Conservation (phyloP, 2,888 invertebrate genomes). For the Allophyes oxyacanthae region DNA sequence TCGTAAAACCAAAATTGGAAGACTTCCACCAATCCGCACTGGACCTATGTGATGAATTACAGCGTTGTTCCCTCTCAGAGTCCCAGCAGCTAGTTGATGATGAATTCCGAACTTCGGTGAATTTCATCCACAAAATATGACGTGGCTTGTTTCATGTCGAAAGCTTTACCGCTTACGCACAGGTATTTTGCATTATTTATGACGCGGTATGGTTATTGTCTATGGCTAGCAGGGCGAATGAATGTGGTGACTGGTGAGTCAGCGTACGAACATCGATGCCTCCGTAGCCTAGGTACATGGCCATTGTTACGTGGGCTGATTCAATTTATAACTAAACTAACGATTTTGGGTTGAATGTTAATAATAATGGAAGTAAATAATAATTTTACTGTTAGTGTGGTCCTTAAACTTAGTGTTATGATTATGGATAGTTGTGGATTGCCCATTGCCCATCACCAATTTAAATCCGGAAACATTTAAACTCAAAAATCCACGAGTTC, state of each 20-base stretch:
- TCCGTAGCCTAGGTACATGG: slow-evolving; percentile 47
- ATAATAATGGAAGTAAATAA: no score
- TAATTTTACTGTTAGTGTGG: no score
- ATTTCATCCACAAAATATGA: slow-evolving; percentile 12
- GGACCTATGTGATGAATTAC: no score
- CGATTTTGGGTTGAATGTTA: slow-evolving; percentile 4
- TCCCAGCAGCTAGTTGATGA: no score
- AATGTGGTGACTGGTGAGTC: slow-evolving; percentile 41
- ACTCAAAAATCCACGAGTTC: no score
- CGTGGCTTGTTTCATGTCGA: slow-evolving; percentile 17
- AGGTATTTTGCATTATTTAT: slow-evolving; percentile 49
- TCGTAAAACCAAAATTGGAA: no score
- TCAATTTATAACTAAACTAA: slow-evolving; percentile 21
- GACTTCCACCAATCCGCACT: no score
- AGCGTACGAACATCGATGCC: slow-evolving; percentile 30
- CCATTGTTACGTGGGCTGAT: slow-evolving; percentile 45
- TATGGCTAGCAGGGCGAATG: slow-evolving; percentile 22
- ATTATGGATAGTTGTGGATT: no score
- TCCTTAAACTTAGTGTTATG: no score
- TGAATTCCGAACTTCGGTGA: slow-evolving; percentile 1
- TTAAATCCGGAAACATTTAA: no score
- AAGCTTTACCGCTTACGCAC: slow-evolving; percentile 35
- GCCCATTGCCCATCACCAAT: no score
- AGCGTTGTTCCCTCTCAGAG: no score
- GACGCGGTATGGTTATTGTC: slow-evolving; percentile 47